phyloP scores from a whole-genome alignment of 1,140 invertebrate genomes.

The Anoplophora glabripennis region DNA sequence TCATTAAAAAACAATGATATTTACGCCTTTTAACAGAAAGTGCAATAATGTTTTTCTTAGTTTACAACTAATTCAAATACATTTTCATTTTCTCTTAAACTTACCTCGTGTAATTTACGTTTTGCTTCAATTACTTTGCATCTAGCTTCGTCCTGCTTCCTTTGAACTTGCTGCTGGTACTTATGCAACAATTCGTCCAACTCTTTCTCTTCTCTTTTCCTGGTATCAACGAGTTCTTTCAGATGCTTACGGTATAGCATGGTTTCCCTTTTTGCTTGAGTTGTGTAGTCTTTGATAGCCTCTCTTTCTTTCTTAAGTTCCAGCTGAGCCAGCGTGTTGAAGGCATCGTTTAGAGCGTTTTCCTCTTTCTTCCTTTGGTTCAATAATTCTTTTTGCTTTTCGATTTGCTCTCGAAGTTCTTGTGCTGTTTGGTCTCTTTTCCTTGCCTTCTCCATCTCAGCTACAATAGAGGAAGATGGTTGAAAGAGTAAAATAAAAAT shows the following conservation, averaged over 20 bases:
- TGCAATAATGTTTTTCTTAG: too few relatives aligned
- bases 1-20: too few relatives aligned
- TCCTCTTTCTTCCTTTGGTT: slow-evolving; percentile 38
- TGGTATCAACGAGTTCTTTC: slow-evolving; percentile 32
- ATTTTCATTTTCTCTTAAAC: not conserved
- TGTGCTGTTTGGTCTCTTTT: slow-evolving; percentile 30
- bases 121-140: slow-evolving; percentile 38
- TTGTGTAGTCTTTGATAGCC: slow-evolving; percentile 24
- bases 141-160: slow-evolving; percentile 36
- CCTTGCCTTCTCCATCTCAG: slow-evolving; percentile 25
- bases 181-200: slow-evolving; percentile 30
- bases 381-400: slow-evolving; percentile 31
- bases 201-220: slow-evolving; percentile 37
- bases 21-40: too few relatives aligned
- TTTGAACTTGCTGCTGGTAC: slow-evolving; percentile 31
- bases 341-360: slow-evolving; percentile 36
- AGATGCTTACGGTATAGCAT: slow-evolving; percentile 38
- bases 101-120: slow-evolving; percentile 35
- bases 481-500: not conserved
- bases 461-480: slow-evolving; percentile 17
- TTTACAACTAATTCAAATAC: not conserved
- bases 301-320: slow-evolving; percentile 38
- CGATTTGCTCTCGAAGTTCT: slow-evolving; percentile 40
- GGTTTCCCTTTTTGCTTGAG: slow-evolving; percentile 32
- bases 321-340: slow-evolving; percentile 26